Percentiles rank a stretch among this genome's conserved stretches.
Evolutionary conservation across 2,888 invertebrate genomes (phyloP).

Genomic region (Parnassius smintheus): DNA sequence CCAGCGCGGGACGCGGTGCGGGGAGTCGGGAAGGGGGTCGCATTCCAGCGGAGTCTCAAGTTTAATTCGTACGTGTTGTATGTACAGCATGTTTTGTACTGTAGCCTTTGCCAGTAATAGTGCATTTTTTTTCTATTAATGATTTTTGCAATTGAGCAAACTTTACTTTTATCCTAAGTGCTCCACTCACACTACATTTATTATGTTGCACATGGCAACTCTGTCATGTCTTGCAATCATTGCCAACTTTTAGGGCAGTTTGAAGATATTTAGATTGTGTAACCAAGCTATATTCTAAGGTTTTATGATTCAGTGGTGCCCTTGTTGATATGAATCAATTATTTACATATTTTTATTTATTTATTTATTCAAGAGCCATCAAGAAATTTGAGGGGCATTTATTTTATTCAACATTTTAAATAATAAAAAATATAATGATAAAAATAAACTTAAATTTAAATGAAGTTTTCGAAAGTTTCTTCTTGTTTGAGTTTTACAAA

Average conservation of each 20-base stretch:
- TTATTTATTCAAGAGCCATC: background rate
- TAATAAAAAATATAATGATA: too few species aligned
- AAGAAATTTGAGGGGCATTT: background rate
- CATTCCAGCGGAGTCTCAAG: too few species aligned
- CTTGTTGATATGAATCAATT: conserved; percentile 2
- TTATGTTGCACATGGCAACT: conserved; percentile 18
- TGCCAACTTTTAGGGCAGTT: conserved; percentile 22
- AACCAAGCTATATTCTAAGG: conserved; percentile 14
- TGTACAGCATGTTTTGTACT: conserved; percentile 20
- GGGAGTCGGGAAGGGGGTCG: too few species aligned
- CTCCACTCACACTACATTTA: conserved; percentile 13
- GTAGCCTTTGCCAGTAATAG: conserved; percentile 66
- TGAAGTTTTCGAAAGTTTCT: too few species aligned
- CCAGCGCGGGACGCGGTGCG: too few species aligned
- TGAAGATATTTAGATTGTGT: conserved; percentile 17
- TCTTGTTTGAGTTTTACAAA: too few species aligned
- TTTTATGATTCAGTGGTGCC: conserved; percentile 15
- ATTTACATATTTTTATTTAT: background rate
- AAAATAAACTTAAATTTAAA: too few species aligned
- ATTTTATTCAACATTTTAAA: too few species aligned
- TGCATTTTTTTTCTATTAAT: conserved; percentile 68
- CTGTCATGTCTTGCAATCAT: background rate
- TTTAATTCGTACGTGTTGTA: too few species aligned
- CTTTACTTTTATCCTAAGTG: conserved; percentile 23
- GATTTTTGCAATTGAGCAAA: conserved; percentile 53